Conservation (phyloP, 2,888 invertebrate genomes). For the Megalurothrips usitatus region DNA sequence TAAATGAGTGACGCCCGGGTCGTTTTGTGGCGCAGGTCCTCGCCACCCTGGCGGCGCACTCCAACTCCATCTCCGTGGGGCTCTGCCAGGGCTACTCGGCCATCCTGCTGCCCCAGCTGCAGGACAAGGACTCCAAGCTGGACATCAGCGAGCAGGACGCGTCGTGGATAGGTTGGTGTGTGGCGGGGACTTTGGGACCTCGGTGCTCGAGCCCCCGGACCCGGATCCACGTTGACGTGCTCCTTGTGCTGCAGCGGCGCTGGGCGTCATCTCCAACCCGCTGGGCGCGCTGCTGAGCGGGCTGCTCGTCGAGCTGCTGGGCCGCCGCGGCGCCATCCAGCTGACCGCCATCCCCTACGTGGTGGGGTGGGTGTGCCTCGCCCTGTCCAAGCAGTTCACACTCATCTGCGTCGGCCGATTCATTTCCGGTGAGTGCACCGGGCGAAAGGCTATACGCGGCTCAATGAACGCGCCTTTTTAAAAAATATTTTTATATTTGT, state of each 20-base stretch:
- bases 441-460: too few species aligned
- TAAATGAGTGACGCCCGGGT: too few species aligned
- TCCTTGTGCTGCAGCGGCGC: slow-evolving; percentile 56
- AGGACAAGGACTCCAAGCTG: slow-evolving; percentile 40
- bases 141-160: slow-evolving; percentile 57
- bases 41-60: slow-evolving; percentile 67
- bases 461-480: too few species aligned
- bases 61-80: slow-evolving; percentile 70
- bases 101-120: slow-evolving; percentile 65
- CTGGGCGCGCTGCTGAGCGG: slow-evolving; percentile 65
- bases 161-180: slow-evolving; percentile 67
- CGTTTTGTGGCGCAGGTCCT: slow-evolving; percentile 52
- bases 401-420: slow-evolving; percentile 63
- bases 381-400: slow-evolving; percentile 57
- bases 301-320: slow-evolving; percentile 61
- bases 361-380: slow-evolving; percentile 65
- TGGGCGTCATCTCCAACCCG: slow-evolving; percentile 68
- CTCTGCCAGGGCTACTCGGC: slow-evolving; percentile 73
- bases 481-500: too few species aligned
- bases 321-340: slow-evolving; percentile 60
- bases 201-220: too few species aligned
- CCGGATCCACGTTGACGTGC: too few species aligned
- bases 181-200: too few species aligned
- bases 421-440: slow-evolving; percentile 48
- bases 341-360: slow-evolving; percentile 63